Percentiles rank a stretch among this genome's conserved stretches.
phyloP scores from a whole-genome alignment of 64 coral and sea anemone species.

The Dendrophyllia cribrosa region DNA sequence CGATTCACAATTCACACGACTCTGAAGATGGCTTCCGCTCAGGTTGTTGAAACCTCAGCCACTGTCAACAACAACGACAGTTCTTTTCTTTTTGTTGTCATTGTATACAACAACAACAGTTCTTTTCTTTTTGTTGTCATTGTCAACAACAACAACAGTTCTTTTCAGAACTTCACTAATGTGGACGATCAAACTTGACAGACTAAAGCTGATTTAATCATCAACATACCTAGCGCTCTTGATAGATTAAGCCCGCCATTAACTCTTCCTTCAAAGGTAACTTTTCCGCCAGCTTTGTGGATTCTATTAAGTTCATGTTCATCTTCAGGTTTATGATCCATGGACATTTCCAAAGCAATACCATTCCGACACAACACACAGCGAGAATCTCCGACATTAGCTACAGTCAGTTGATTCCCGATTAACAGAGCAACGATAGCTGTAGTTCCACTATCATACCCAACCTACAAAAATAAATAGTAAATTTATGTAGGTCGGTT shows the following conservation, averaged over 20 bases:
- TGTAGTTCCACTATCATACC: constrained; percentile 98
- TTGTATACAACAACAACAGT: too few relatives aligned
- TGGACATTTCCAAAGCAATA: constrained; percentile 92
- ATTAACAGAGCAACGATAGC: constrained; percentile 91
- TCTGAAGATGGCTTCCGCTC: too few relatives aligned
- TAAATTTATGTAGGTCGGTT: not conserved
- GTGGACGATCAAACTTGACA: too few relatives aligned
- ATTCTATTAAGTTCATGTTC: constrained; percentile 94
- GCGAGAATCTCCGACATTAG: constrained; percentile 97
- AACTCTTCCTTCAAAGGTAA: constrained; percentile 92
- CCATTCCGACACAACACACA: constrained; percentile 96
- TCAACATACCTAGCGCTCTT: constrained; percentile 90
- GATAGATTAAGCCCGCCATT: constrained; percentile 98
- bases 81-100: too few relatives aligned
- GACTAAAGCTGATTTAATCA: not conserved
- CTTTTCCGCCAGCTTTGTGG: constrained; percentile 97
- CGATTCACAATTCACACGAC: too few relatives aligned
- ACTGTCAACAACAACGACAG: too few relatives aligned
- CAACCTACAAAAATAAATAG: constrained; percentile 60
- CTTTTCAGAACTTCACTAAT: too few relatives aligned
- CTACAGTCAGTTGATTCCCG: constrained; percentile 75
- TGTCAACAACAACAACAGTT: too few relatives aligned
- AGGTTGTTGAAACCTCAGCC: too few relatives aligned
- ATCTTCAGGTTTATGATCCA: constrained; percentile 98
- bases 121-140: too few relatives aligned